Evolutionary conservation across 2,797 vertebrate genomes (phyloP), one percentile per base, ranked within the genome.

Genomic region (Apodemus agrarius): DNA sequence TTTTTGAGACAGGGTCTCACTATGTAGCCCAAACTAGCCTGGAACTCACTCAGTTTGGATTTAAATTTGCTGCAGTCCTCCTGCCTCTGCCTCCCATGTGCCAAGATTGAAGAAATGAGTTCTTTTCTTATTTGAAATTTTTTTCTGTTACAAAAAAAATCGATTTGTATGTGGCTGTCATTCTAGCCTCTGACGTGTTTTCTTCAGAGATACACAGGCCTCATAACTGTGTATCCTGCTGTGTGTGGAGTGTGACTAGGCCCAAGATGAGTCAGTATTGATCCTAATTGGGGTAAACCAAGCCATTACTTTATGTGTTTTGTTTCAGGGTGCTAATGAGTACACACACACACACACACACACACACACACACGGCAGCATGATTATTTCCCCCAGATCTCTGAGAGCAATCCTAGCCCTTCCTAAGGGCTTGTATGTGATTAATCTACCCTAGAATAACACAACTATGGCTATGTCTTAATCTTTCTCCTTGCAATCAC

Each of bases 121-220:
- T 91, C 63, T 46, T 93, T 76, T 75, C 46, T 67, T 74, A 76
- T 72, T 92, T 84, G 95, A 92, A 93, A 94, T n/a, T 87, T 43
- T 83, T 0, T 31, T 79, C 3, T 80, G 43, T 83, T 88, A 93
- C n/a, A 95, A 86, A 94, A 43, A 91, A 78, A 75, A 0, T 37
- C 2, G 0, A 91, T 97, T 88, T 54, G 74, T 46, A n/a, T 67
- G 10, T 61, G 74, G n/a, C 34, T 97, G 76, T 74, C 75, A 37
- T 79, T 95, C 61, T 74, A 87, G 24, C 21, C 89, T 95, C 59
- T 67, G 79, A 91, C 72, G 91, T 10, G 29, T 69, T 57, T 81
- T 81, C 43, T 89, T 96, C 54, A 57, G 31, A 81, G 63, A 82
- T 43, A 7, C 2, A 29, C 24, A 6, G n/a, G 46, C 37, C 37